phyloP scores from a whole-genome alignment of 2,113 vertebrate genomes.

The Phrynocephalus versicolor region DNA sequence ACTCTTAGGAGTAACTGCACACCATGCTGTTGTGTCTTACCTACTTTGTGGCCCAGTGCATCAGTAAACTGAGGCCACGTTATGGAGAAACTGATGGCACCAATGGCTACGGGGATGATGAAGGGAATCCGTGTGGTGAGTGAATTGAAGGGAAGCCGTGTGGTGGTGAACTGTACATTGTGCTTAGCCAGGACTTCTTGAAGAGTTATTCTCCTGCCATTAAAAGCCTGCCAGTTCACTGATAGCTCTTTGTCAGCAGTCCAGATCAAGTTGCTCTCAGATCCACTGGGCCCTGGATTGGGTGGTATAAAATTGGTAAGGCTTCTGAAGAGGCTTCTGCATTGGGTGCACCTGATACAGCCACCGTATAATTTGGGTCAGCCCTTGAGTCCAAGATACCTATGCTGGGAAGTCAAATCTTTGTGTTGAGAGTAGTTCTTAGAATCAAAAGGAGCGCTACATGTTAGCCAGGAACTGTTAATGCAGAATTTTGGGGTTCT shows the following conservation, averaged over 20 bases:
- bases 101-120: constrained; percentile 90
- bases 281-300: neutral
- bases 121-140: constrained; percentile 92
- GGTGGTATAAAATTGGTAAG: neutral
- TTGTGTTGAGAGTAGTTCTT: neutral
- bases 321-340: neutral
- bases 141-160: too few relatives aligned
- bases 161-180: too few relatives aligned
- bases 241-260: too few relatives aligned
- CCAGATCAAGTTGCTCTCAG: too few relatives aligned
- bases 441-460: neutral
- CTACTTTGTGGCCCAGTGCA: too few relatives aligned
- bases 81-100: too few relatives aligned
- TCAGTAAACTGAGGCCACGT: too few relatives aligned
- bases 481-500: neutral
- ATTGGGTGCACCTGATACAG: neutral
- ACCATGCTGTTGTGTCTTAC: too few relatives aligned
- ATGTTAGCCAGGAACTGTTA: neutral
- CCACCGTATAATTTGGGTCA: neutral
- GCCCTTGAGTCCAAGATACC: neutral
- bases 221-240: neutral
- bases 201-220: too few relatives aligned
- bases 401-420: neutral
- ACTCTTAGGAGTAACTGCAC: too few relatives aligned
- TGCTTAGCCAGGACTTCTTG: too few relatives aligned